Base-by-base conservation (phyloP, 2,888 invertebrate species). In the Hyles lineata region DNA sequence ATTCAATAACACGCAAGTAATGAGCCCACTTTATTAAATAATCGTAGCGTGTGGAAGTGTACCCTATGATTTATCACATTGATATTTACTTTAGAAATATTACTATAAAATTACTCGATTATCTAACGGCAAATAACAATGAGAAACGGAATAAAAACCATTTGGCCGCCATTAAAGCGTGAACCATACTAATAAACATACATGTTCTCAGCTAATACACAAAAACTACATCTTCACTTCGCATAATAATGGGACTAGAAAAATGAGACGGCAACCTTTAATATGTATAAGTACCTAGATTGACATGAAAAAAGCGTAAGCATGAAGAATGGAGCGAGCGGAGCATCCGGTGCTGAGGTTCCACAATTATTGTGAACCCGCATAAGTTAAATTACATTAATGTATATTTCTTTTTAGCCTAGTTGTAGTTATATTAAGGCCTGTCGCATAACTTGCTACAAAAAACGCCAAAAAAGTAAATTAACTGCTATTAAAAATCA, bases 211-310 rank as follows among this genome's bases (percentile, higher is more conserved):
- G 23, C 52, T 72, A 82, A 83, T 85, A 81, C 84, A 80, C 43
- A 67, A 72, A 72, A 72, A 72, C 32, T 63, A 72, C 58, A 72
- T 35, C 88, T 89, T 90, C 90, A 92, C 89, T 87, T 87, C 82
- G 79, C 84, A 87, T 87, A 87, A 90, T 92, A 90, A 90, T 87
- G 89, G 83, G 84, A 85, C 85, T 87, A 86, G 84, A 85, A 90
- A 90, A 89, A 89, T 90, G 89, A 86, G 87, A 86, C 87, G 85
- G 87, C 77, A 79, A 80, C 87, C 89, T 91, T 90, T 85, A 89
- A 87, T 85, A 83, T 85, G 81, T 86, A 83, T 70, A 76, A 77
- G 80, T 70, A 62, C 32, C 43, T 11, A 43, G 43, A 43, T 43
- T 43, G 43, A 43, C 43, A 43, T 43, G 43, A 43, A 43, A 43